Base-by-base conservation (phyloP, 37 sponge, comb jelly and placozoan species). In the Bolinopsis microptera region DNA sequence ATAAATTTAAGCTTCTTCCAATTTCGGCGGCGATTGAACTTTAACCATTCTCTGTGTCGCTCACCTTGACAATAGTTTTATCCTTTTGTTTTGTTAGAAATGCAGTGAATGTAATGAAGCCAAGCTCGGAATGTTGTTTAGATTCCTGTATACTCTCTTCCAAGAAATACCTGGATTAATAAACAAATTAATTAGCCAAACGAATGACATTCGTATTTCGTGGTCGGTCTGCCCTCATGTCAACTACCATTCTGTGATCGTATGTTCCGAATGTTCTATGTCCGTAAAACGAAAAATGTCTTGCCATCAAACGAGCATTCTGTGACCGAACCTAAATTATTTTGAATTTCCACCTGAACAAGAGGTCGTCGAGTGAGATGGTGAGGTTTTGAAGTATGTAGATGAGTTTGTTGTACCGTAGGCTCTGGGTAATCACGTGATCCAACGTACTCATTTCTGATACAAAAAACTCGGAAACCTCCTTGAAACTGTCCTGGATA, bases 341-440 rank as follows among this genome's bases (percentile, higher is more conserved):
- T n/a, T n/a, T n/a, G n/a, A n/a, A n/a, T n/a, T n/a, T n/a, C n/a
- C 18, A 77, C 80, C 80, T 77, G 35, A 77, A 77, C 35, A 35
- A 36, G 18, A 77, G 80, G 13, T 77, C 80, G 33, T 77, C 80
- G 18, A 77, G 35, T 2, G 80, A 22, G 37, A 77, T 77, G 21
- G 80, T 77, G 35, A 77, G 80, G 37, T 77, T 77, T 13, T 77
- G 33, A 34, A 77, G 80, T 2, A 35, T 77, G 37, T 33, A 77
- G 35, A 77, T 27, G 36, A 77, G 80, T 32, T 34, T 77, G 33
- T 77, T 77, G 80, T 77, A 77, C 2, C 32, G 33, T 13, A 32
- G 36, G 36, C 9, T 77, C 9, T 77, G 34, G 0, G 36, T 77
- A 22, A 77, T 77, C 35, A 77, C 21, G 80, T 31, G 36, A 9